These are phyloP conservation scores for Bufotes viridis DNA, from an alignment of 2,797 vertebrate species.

Conservation along the genomic window DNA sequence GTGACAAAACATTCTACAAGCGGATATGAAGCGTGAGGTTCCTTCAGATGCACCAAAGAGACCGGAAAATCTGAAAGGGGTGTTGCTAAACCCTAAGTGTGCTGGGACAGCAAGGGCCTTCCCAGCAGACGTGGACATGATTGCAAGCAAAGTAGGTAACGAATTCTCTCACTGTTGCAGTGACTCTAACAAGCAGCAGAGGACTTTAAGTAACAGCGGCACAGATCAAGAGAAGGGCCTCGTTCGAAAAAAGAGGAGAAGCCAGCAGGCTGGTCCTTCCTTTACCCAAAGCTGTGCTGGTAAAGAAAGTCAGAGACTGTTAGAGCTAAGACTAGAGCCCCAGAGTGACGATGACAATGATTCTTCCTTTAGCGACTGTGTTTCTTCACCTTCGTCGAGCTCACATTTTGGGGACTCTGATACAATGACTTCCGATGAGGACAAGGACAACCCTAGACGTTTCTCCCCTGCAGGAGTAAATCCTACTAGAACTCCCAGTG, in stretches of 20 bases:
- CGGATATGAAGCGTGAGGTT: constrained; percentile 99
- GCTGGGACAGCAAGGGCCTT: constrained; percentile 90
- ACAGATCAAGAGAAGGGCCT: constrained; percentile 88
- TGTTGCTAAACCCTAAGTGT: constrained; percentile 90
- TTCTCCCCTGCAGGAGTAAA: constrained; percentile 76
- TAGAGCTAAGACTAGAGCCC: constrained; percentile 81
- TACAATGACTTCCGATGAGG: constrained; percentile 96
- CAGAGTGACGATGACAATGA: constrained; percentile 92
- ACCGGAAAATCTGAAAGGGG: constrained; percentile 94
- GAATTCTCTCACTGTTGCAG: constrained; percentile 90
- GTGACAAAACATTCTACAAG: constrained; percentile 77
- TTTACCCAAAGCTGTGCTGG: constrained; percentile 82
- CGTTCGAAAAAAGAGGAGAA: constrained; percentile 93
- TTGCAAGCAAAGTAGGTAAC: constrained; percentile 89
- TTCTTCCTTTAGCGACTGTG: constrained; percentile 96
- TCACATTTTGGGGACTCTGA: constrained; percentile 96
- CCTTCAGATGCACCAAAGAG: constrained; percentile 88
- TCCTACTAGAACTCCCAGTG: constrained; percentile 81
- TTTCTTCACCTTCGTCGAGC: constrained; percentile 95
- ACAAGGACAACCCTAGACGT: constrained; percentile 76
- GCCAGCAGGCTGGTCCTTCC: constrained; percentile 96
- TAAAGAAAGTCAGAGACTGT: constrained; percentile 82
- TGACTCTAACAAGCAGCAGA: constrained; percentile 87
- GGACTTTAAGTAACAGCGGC: constrained; percentile 80
- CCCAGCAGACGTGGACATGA: constrained; percentile 90